Percentiles rank a stretch among this genome's conserved stretches.
phyloP scores from a whole-genome alignment of 2,888 invertebrate species.

The Leucania comma region DNA sequence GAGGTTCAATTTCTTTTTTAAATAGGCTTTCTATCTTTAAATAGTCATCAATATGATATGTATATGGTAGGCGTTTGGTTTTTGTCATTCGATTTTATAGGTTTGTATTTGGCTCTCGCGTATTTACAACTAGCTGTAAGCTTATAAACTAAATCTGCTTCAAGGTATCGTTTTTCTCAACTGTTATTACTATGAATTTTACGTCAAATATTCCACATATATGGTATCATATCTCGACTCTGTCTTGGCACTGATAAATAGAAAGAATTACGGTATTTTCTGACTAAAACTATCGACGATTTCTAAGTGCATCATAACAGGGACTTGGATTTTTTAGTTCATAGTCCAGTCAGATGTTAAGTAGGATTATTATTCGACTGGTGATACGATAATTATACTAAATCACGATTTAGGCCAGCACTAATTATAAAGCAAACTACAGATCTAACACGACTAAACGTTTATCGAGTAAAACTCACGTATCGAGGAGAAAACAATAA shows the following conservation, averaged over 20 bases:
- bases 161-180: constrained; percentile 3
- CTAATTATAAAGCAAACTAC: constrained; percentile 39
- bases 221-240: constrained; percentile 13
- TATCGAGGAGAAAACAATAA: background rate
- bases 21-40: background rate
- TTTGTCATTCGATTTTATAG: constrained; percentile 7
- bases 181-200: background rate
- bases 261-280: background rate
- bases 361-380: constrained; percentile 26
- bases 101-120: constrained; percentile 12
- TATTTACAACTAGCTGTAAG: background rate
- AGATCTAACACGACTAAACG: constrained; percentile 9
- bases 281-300: background rate
- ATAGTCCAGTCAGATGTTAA: constrained; percentile 41
- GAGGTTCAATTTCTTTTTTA: constrained; percentile 24
- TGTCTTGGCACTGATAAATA: background rate
- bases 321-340: constrained; percentile 1
- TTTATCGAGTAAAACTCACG: constrained; percentile 12
- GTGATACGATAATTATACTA: constrained; percentile 46
- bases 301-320: background rate
- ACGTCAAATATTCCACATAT: background rate
- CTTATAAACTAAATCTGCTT: constrained; percentile 7
- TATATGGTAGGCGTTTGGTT: constrained; percentile 17
- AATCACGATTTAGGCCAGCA: constrained; percentile 38
- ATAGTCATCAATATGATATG: constrained; percentile 6